Evolutionary conservation across 1,140 invertebrate species (phyloP), one percentile per base, ranked within the genome.

Genomic region (Drosophila nebulosa): DNA sequence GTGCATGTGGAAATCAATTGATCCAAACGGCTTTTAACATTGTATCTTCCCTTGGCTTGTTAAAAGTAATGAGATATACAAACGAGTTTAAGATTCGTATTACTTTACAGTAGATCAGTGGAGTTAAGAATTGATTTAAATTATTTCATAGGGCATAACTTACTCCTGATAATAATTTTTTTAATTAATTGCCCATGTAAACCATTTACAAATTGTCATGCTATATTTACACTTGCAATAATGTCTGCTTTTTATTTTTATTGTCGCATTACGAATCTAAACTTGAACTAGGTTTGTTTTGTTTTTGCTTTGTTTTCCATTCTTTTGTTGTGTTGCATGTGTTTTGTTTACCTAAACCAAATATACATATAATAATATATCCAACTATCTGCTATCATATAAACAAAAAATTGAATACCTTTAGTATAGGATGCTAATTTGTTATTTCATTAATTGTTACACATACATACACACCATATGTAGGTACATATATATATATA

Each of bases 261-360:
- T 88, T 88, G 83, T 88, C 83, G 83, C 84, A 64, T 88, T 88
- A 88, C 72, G 64, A 79, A 88, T 83, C 78, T 88, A 88, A 89
- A 88, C 83, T 88, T 88, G 50, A 89, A 83, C 84, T 88, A 86
- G 59, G 16, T 32, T 32, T 32, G 39, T 46, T 46, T 21, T 46
- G 7, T 10, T 46, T 9, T 46, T 9, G 18, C 7, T 30, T 30
- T 30, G n/a, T 36, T 36, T 14, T 36, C 12, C n/a, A 3, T 46
- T 46, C 18, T 21, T 36, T 46, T 18, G 39, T 18, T 46, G 39
- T 42, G 16, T 46, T 46, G 35, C 1, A 3, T 46, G 10, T 10
- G 30, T 32, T 32, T 32, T 18, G 16, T 9, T 46, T 46, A 46
- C 16, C 39, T 46, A 46, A 46, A 21, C 16, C 21, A 21, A 30